phyloP scores from a whole-genome alignment of 2,797 vertebrate species.

The Epinephelus awoara region DNA sequence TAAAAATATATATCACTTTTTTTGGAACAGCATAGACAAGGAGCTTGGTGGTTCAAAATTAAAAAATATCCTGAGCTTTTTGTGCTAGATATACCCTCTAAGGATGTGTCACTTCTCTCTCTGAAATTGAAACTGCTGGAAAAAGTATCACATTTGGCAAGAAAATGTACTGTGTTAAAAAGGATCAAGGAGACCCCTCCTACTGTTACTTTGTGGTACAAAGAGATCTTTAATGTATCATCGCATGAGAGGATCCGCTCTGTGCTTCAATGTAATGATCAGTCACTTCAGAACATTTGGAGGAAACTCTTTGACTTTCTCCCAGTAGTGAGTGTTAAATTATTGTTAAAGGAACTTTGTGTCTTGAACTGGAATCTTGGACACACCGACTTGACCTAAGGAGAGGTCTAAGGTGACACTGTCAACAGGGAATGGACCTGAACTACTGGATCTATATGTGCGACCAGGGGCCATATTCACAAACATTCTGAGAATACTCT shows the following conservation, averaged over 20 bases:
- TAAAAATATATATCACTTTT: no score
- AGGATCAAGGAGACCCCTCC: background rate
- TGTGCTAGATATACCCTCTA: background rate
- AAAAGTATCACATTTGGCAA: background rate
- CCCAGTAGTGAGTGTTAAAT: background rate
- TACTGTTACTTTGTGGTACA: background rate
- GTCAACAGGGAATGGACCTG: background rate
- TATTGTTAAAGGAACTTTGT: background rate
- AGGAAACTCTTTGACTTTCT: background rate
- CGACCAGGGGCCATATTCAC: no score
- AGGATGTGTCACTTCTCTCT: background rate
- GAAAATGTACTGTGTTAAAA: background rate
- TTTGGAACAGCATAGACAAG: background rate
- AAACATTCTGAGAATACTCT: no score
- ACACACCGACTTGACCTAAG: background rate
- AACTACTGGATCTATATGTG: background rate
- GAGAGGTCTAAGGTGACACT: background rate
- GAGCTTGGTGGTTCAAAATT: background rate
- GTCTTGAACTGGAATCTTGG: background rate
- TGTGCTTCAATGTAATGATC: background rate
- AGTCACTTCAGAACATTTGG: background rate
- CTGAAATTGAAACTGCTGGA: background rate
- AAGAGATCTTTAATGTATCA: conserved; percentile 1
- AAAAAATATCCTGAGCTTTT: background rate
- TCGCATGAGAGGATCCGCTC: background rate